Percentiles rank a stretch among this genome's conserved stretches.
phyloP scores from a whole-genome alignment of 1,140 invertebrate species.

The Drosophila ercepeae region DNA sequence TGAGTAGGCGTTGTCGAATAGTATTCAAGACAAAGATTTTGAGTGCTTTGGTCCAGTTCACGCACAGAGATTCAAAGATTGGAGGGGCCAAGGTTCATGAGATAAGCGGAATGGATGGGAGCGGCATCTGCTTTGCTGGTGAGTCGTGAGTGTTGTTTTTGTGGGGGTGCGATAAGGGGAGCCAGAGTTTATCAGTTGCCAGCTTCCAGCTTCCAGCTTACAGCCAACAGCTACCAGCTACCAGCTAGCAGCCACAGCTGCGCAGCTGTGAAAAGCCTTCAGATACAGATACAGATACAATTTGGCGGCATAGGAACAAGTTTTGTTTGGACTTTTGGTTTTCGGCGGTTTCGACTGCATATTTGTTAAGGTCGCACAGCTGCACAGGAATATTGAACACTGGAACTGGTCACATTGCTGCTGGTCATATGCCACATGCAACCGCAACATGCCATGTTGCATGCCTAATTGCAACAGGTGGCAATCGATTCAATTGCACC shows the following conservation, averaged over 20 bases:
- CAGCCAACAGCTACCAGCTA: slow-evolving; percentile 12
- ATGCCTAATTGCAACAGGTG: slow-evolving; percentile 82
- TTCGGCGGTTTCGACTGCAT: slow-evolving; percentile 45
- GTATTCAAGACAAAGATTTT: slow-evolving; percentile 8
- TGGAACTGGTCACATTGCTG: slow-evolving; percentile 62
- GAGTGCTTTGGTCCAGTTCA: slow-evolving; percentile 76
- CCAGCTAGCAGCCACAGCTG: slow-evolving; percentile 12
- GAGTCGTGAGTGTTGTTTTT: slow-evolving; percentile 48
- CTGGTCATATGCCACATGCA: slow-evolving; percentile 70
- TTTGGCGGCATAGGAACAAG: slow-evolving; percentile 55
- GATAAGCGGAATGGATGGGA: slow-evolving; percentile 40
- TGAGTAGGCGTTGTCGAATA: slow-evolving; percentile 73
- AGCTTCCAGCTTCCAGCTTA: slow-evolving; percentile 19
- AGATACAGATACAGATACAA: slow-evolving; percentile 49
- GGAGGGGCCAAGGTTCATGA: slow-evolving; percentile 74
- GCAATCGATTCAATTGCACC: slow-evolving; percentile 56
- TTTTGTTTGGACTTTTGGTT: slow-evolving; percentile 28
- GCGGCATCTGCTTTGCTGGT: slow-evolving; percentile 35
- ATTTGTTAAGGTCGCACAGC: slow-evolving; percentile 81
- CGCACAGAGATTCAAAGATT: slow-evolving; percentile 51
- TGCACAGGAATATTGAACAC: slow-evolving; percentile 37
- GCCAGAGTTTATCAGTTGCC: slow-evolving; percentile 69
- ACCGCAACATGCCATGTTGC: slow-evolving; percentile 78
- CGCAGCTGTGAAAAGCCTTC: slow-evolving; percentile 24
- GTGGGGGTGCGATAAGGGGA: slow-evolving; percentile 74